phyloP scores from a whole-genome alignment of 2,797 vertebrate species.

The Myotis planiceps region DNA sequence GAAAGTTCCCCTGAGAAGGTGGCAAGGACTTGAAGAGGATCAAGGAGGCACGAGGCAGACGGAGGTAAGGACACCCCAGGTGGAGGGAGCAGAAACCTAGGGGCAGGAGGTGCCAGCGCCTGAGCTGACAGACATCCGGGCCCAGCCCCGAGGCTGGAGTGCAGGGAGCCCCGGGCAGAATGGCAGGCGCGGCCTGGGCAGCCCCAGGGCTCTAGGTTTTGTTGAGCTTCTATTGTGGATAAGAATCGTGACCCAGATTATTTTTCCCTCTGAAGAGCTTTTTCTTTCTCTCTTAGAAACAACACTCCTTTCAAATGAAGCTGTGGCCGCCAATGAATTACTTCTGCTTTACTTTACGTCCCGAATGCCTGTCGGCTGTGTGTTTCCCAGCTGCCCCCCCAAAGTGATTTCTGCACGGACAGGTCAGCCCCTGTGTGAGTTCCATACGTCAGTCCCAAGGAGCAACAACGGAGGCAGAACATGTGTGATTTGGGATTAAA shows the following conservation, averaged over 20 bases:
- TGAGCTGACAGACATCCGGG: fast-evolving
- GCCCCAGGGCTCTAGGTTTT: no score
- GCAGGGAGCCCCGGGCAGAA: fast-evolving
- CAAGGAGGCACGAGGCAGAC: background rate
- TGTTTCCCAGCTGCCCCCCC: background rate
- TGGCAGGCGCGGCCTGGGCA: no score
- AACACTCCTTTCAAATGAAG: background rate
- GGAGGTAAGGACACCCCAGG: fast-evolving
- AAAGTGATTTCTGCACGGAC: background rate
- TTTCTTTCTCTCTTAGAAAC: background rate
- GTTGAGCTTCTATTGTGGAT: fast-evolving
- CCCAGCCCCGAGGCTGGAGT: fast-evolving
- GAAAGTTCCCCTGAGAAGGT: background rate
- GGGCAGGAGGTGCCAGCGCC: fast-evolving
- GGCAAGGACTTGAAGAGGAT: background rate
- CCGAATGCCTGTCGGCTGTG: no score
- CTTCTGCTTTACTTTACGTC: no score
- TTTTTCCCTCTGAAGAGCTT: background rate
- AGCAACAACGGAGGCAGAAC: background rate
- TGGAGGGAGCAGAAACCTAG: fast-evolving
- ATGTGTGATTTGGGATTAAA: no score
- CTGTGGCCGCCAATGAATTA: background rate
- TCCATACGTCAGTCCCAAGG: background rate
- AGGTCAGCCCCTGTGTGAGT: fast-evolving
- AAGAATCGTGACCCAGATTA: background rate